Evolutionary conservation across 2,888 invertebrate species (phyloP).

Genomic region (Phortica magna): DNA sequence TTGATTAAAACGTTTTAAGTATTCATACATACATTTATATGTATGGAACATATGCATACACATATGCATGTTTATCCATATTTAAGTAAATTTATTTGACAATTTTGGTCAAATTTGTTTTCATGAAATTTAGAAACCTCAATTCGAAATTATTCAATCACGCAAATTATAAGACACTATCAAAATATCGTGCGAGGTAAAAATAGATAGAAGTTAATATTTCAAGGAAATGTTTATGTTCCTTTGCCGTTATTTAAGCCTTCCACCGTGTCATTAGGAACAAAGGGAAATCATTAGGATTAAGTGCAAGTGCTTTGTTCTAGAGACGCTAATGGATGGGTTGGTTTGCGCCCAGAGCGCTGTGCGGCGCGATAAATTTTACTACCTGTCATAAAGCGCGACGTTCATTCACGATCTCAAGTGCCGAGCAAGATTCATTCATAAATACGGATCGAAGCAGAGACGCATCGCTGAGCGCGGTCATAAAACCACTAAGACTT

Average conservation of each 20-base stretch:
- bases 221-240: not conserved
- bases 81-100: too few relatives aligned
- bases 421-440: constrained; percentile 56
- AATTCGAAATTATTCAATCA: too few relatives aligned
- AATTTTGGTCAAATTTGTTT: too few relatives aligned
- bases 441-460: constrained; percentile 55
- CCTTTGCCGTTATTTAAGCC: constrained; percentile 54
- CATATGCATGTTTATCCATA: too few relatives aligned
- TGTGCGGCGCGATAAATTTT: constrained; percentile 53
- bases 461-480: not conserved
- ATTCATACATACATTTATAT: too few relatives aligned
- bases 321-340: constrained; percentile 58
- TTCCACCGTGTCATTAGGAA: constrained; percentile 63
- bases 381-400: constrained; percentile 58
- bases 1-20: too few relatives aligned
- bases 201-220: not conserved
- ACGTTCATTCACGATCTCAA: constrained; percentile 58
- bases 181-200: not conserved
- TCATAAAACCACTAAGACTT: constrained; percentile 53
- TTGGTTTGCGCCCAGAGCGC: constrained; percentile 27
- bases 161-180: too few relatives aligned
- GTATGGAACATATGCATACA: too few relatives aligned
- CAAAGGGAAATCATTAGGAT: constrained; percentile 69
- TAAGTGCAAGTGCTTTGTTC: constrained; percentile 61
- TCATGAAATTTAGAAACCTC: too few relatives aligned